Conservation (phyloP, 2,113 vertebrate genomes). For the Hippocampus guttulatus region DNA sequence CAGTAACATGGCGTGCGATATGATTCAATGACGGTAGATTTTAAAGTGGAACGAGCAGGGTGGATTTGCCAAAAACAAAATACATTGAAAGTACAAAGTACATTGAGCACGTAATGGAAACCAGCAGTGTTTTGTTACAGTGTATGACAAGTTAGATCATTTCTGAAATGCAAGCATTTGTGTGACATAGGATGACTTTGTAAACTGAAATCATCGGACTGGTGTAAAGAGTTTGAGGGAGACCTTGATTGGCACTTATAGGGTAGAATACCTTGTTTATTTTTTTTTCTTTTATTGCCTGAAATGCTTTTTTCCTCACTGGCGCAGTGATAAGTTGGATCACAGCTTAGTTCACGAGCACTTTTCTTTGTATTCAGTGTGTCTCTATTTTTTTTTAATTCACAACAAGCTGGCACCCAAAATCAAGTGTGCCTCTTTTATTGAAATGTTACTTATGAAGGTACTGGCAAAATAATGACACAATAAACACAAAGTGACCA, state of each 20-base stretch:
- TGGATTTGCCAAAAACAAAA: too few relatives aligned
- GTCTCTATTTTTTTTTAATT: too few relatives aligned
- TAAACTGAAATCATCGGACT: conserved; percentile 30
- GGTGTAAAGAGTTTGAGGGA: background rate
- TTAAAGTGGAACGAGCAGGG: background rate
- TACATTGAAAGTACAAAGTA: background rate
- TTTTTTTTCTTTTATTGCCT: conserved; percentile 10
- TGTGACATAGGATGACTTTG: background rate
- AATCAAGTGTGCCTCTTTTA: too few relatives aligned
- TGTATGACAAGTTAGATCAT: conserved; percentile 35
- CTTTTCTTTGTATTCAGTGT: background rate
- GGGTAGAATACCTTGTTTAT: conserved; percentile 28
- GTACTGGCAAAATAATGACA: background rate
- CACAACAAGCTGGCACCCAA: too few relatives aligned
- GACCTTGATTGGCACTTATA: conserved; percentile 37
- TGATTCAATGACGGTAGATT: background rate
- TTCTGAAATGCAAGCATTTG: conserved; percentile 17
- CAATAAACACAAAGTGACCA: background rate
- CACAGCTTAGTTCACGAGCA: conserved; percentile 1
- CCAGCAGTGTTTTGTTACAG: background rate
- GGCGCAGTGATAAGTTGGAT: background rate
- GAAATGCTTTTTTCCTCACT: conserved; percentile 24
- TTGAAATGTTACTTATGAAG: too few relatives aligned
- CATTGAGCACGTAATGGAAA: background rate
- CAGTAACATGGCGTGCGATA: background rate